Conservation (phyloP, 2,797 vertebrate genomes). For the Takifugu rubripes region DNA sequence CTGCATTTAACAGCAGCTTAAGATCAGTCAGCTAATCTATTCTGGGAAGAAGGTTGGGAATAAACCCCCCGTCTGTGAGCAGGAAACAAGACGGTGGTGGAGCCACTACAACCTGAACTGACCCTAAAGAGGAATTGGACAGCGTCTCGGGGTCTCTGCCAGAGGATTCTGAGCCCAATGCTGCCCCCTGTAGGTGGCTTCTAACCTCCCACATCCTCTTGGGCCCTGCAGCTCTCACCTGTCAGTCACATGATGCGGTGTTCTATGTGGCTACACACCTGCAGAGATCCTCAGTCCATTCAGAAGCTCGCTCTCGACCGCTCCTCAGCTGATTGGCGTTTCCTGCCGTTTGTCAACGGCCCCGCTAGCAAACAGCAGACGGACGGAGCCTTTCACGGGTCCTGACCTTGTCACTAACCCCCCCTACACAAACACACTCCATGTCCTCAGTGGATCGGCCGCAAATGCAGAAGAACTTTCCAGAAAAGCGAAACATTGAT, state of each 20-base stretch:
- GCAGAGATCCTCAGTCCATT: conserved; percentile 33
- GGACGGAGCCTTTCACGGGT: conserved; percentile 49
- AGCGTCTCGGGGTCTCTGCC: conserved; percentile 7
- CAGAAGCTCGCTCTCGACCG: conserved; percentile 12
- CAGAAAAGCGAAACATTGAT: conserved; percentile 48
- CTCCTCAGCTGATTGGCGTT: conserved; percentile 23
- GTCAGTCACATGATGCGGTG: conserved; percentile 1
- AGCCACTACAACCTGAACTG: no score
- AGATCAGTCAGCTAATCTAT: no score
- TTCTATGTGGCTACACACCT: conserved; percentile 1
- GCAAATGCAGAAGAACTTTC: not conserved
- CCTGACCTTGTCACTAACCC: conserved; percentile 50
- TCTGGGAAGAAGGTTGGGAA: no score
- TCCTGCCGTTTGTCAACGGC: conserved; percentile 48
- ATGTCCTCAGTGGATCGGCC: conserved; percentile 3
- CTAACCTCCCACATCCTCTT: not conserved
- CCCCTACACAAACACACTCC: conserved; percentile 15
- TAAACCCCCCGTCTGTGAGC: not conserved
- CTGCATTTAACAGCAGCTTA: no score
- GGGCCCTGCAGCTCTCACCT: not conserved
- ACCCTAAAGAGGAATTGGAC: conserved; percentile 7
- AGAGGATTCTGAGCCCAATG: conserved; percentile 51
- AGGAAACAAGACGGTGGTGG: not conserved
- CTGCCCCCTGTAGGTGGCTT: conserved; percentile 70
- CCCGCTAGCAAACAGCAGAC: conserved; percentile 41